These are phyloP conservation scores for Teleogryllus occipitalis DNA, from an alignment of 1,140 invertebrate species.

Conservation along the genomic window DNA sequence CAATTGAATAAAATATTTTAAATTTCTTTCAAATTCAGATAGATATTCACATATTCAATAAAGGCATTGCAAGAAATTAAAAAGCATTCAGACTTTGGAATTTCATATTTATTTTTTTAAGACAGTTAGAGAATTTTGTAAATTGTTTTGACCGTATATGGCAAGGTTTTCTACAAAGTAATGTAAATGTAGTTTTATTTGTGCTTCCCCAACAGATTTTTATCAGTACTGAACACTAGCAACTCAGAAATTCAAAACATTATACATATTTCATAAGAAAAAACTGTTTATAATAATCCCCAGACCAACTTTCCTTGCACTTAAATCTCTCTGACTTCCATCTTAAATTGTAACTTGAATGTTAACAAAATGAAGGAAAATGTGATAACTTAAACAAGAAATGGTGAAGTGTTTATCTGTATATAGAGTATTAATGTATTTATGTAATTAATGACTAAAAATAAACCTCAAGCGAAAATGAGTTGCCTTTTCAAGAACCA, in stretches of 20 bases:
- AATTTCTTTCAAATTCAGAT: too few relatives aligned
- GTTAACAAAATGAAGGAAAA: neutral
- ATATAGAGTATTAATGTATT: neutral
- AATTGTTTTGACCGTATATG: neutral
- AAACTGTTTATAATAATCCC: neutral
- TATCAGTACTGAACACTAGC: neutral
- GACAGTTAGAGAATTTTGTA: neutral
- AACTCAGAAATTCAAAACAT: neutral
- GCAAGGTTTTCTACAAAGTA: neutral
- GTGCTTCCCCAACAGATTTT: neutral
- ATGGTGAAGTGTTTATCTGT: neutral
- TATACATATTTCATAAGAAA: neutral
- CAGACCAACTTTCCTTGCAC: neutral
- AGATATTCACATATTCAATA: neutral
- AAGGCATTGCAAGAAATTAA: neutral
- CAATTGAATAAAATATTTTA: too few relatives aligned
- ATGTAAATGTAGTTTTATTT: constrained; percentile 1
- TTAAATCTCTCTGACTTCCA: neutral
- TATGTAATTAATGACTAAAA: neutral
- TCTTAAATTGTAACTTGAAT: neutral
- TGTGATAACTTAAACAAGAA: neutral
- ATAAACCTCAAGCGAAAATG: neutral
- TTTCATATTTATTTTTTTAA: constrained; percentile 6
- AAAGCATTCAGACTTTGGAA: neutral
- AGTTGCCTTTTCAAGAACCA: neutral